phyloP scores from a whole-genome alignment of 2,113 vertebrate genomes.

The Neogobius melanostomus region DNA sequence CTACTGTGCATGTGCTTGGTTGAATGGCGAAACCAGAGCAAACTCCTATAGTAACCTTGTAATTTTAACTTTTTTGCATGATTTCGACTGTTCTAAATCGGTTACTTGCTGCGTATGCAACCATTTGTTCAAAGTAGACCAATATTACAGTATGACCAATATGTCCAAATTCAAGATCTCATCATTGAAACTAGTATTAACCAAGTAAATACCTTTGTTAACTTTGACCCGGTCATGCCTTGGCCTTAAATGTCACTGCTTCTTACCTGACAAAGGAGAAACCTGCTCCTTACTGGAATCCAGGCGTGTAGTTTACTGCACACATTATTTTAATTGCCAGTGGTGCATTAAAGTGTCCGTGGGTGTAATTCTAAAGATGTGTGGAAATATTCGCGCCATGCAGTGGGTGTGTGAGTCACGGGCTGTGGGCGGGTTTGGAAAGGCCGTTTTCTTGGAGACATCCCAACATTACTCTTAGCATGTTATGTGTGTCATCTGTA shows the following conservation, averaged over 20 bases:
- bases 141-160: too few species aligned
- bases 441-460: conserved; percentile 53
- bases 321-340: conserved; percentile 25
- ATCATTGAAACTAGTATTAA: too few species aligned
- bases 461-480: conserved; percentile 36
- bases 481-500: conserved; percentile 12
- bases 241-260: not conserved
- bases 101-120: too few species aligned
- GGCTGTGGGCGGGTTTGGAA: conserved; percentile 64
- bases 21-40: too few species aligned
- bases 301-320: conserved; percentile 1
- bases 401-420: conserved; percentile 62
- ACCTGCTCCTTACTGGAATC: conserved; percentile 2
- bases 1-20: too few species aligned
- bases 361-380: conserved; percentile 51
- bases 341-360: conserved; percentile 31
- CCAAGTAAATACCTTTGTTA: not conserved
- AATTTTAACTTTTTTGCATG: too few species aligned
- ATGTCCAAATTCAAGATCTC: too few species aligned
- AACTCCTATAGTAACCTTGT: too few species aligned
- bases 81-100: too few species aligned
- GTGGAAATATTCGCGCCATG: conserved; percentile 51
- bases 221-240: not conserved
- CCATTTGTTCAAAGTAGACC: too few species aligned
- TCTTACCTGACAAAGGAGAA: conserved; percentile 3